Conservation (phyloP, 64 coral and sea anemone genomes). For the Montipora capricornis region DNA sequence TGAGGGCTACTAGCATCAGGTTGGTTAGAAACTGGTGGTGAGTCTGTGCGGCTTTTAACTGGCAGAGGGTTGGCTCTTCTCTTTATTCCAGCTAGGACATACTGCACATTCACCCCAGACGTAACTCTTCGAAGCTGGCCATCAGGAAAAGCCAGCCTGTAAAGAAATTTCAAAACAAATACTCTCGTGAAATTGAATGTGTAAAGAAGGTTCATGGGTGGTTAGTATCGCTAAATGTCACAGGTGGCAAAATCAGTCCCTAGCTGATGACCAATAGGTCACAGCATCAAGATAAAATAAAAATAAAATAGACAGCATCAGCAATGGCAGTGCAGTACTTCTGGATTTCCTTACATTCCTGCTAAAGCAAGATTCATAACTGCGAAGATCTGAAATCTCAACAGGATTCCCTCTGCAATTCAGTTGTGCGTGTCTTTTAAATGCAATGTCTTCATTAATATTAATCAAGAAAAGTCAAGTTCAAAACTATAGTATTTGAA, state of each 20-base stretch:
- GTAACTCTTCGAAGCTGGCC: conserved; percentile 81
- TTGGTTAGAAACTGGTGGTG: conserved; percentile 47
- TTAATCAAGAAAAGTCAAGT: too few species aligned
- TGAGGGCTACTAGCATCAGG: conserved; percentile 33
- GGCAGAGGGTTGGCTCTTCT: conserved; percentile 75
- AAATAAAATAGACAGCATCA: too few species aligned
- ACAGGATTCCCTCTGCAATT: too few species aligned
- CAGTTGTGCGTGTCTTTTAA: too few species aligned
- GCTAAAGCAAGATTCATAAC: too few species aligned
- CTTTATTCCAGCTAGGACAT: conserved; percentile 80
- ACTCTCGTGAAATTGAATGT: background rate
- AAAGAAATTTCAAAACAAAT: background rate
- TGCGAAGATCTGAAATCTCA: too few species aligned
- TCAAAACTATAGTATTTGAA: background rate
- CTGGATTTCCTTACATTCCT: too few species aligned
- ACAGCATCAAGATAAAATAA: too few species aligned
- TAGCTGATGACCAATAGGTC: background rate
- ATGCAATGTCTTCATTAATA: too few species aligned
- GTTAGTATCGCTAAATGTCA: too few species aligned
- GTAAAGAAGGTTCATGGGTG: background rate
- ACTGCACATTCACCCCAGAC: conserved; percentile 83
- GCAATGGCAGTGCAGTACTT: too few species aligned
- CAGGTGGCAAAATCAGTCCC: too few species aligned
- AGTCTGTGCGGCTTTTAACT: conserved; percentile 72
- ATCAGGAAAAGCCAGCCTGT: conserved; percentile 82